These are phyloP conservation scores for Lacerta agilis DNA, from an alignment of 2,797 vertebrate genomes.

Conservation along the genomic window DNA sequence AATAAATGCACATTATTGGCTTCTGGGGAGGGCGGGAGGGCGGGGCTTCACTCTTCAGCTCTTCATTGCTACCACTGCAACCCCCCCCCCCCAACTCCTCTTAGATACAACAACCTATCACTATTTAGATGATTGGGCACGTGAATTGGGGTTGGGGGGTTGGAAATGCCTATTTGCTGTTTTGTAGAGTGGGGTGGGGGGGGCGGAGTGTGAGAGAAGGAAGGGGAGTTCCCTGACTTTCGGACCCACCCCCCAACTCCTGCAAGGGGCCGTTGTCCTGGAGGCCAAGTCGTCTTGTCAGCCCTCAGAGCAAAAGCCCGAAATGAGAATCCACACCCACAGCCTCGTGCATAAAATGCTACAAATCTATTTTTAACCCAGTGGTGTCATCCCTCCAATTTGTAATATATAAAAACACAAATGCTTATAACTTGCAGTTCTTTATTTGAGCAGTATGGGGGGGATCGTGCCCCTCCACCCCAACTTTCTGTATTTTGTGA, in stretches of 20 bases:
- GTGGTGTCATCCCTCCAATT: background rate
- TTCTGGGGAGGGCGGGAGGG: conserved; percentile 20
- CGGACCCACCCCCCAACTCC: background rate
- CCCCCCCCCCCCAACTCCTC: background rate
- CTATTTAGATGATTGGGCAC: background rate
- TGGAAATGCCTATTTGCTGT: background rate
- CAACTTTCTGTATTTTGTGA: background rate
- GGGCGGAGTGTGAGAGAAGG: background rate
- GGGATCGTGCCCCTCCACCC: too few species aligned
- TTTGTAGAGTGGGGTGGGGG: background rate
- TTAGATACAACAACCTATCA: background rate
- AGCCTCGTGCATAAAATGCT: background rate
- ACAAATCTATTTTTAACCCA: background rate
- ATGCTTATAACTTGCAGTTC: too few species aligned
- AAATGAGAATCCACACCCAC: background rate
- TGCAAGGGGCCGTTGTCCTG: background rate
- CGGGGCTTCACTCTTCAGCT: conserved; percentile 33
- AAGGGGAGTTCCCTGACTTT: background rate
- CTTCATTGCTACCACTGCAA: conserved; percentile 59
- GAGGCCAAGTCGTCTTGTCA: background rate
- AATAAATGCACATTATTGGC: conserved; percentile 65
- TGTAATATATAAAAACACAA: background rate
- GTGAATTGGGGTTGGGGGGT: background rate
- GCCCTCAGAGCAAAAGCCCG: background rate
- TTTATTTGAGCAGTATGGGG: too few species aligned